Conservation (phyloP, 2,797 vertebrate species). For the Clamator glandarius region DNA sequence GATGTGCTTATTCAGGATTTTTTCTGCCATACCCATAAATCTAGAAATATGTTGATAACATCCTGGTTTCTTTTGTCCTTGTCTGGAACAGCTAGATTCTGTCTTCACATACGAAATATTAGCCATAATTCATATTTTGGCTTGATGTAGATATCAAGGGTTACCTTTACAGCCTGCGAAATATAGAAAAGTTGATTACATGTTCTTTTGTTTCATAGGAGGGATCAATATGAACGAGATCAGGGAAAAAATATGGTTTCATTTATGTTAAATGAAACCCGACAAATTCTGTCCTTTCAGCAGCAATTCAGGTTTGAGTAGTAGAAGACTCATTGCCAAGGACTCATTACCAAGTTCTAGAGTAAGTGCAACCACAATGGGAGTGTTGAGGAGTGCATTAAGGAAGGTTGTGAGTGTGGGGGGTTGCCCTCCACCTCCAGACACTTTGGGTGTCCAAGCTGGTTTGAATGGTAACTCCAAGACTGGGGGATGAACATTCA, state of each 20-base stretch:
- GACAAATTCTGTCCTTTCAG: not conserved
- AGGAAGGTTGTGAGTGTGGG: not conserved
- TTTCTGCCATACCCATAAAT: not conserved
- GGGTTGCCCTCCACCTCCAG: not conserved
- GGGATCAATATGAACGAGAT: conserved; percentile 24
- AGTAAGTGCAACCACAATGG: not conserved
- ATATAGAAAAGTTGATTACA: conserved; percentile 42
- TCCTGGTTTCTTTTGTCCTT: conserved; percentile 1
- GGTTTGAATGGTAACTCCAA: not conserved
- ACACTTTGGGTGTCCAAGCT: not conserved
- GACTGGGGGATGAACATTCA: not conserved
- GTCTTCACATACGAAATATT: not conserved
- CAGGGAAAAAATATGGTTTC: not conserved
- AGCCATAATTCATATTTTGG: conserved; percentile 18
- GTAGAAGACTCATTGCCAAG: not conserved
- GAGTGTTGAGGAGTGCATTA: not conserved
- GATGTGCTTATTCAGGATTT: not conserved
- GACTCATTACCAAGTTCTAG: not conserved
- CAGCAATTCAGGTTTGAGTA: too few species aligned
- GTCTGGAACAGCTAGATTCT: not conserved
- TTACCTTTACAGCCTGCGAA: conserved; percentile 58
- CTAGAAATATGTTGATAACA: not conserved
- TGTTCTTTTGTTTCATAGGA: conserved; percentile 17
- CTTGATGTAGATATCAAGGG: not conserved
- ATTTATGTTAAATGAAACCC: not conserved